These are phyloP conservation scores for Anguilla anguilla DNA, from an alignment of 2,797 vertebrate genomes.

Conservation along the genomic window DNA sequence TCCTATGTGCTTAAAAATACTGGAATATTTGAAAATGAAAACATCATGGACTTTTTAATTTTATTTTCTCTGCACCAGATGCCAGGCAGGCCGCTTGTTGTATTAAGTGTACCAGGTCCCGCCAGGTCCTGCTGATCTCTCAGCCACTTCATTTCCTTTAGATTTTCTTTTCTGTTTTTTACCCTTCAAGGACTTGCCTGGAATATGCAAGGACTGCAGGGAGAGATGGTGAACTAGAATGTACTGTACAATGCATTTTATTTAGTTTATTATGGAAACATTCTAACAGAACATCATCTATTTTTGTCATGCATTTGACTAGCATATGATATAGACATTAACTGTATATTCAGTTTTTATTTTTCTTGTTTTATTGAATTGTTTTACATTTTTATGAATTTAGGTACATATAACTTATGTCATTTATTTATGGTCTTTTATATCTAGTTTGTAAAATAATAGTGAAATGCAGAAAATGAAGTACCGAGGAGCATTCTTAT, in stretches of 20 bases:
- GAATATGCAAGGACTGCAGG: slow-evolving; percentile 89
- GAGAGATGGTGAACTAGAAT: slow-evolving; percentile 82
- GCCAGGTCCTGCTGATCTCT: slow-evolving; percentile 56
- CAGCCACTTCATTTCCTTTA: slow-evolving; percentile 73
- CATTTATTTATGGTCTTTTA: slow-evolving; percentile 99
- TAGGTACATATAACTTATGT: slow-evolving; percentile 94
- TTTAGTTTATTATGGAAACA: slow-evolving; percentile 77
- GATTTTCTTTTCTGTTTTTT: slow-evolving; percentile 68
- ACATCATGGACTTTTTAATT: slow-evolving; percentile 34
- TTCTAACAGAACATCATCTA: slow-evolving; percentile 74
- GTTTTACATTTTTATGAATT: slow-evolving; percentile 80
- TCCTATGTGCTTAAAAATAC: slow-evolving; percentile 39
- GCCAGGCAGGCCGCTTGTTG: slow-evolving; percentile 52
- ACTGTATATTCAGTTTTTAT: slow-evolving; percentile 80
- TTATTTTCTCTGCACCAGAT: slow-evolving; percentile 53
- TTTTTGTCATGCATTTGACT: slow-evolving; percentile 79
- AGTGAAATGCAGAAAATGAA: slow-evolving; percentile 83
- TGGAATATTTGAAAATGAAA: slow-evolving; percentile 50
- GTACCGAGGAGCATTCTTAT: slow-evolving; percentile 87
- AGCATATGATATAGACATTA: slow-evolving; percentile 84
- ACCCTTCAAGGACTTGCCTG: slow-evolving; percentile 85
- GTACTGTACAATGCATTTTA: slow-evolving; percentile 86
- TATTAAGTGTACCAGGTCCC: too few species aligned
- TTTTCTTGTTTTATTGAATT: slow-evolving; percentile 70
- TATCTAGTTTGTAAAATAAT: slow-evolving; percentile 99